Percentiles rank a stretch among this genome's conserved stretches.
Conservation (phyloP, 2,888 invertebrate species). For the Brachyptera putata region DNA sequence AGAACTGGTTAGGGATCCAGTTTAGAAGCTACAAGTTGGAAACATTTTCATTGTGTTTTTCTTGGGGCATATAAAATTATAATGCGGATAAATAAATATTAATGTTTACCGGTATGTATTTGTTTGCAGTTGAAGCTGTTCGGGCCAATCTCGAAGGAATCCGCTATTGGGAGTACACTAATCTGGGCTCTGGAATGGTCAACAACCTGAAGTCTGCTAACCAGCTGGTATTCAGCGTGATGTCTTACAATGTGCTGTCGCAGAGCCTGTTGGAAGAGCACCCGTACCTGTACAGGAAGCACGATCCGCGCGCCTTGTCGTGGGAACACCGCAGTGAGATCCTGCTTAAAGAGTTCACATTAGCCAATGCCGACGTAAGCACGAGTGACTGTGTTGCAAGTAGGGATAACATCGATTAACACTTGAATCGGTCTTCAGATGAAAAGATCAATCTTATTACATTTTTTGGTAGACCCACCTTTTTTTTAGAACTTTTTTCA, state of each 20-base stretch:
- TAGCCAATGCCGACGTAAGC: constrained; percentile 57
- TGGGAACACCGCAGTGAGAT: constrained; percentile 65
- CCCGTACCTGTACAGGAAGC: constrained; percentile 63
- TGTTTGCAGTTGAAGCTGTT: not conserved
- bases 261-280: constrained; percentile 75
- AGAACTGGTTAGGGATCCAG: no score
- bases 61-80: no score
- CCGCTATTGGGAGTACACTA: constrained; percentile 3
- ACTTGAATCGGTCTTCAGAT: no score
- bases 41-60: no score
- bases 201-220: not conserved
- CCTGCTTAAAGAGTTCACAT: constrained; percentile 55
- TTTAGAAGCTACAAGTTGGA: no score
- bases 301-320: constrained; percentile 53
- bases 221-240: constrained; percentile 53
- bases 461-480: no score
- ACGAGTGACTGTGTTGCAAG: no score
- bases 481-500: no score
- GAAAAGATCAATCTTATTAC: no score
- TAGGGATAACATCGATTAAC: not conserved
- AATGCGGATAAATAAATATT: not conserved
- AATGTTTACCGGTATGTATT: no score
- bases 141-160: not conserved
- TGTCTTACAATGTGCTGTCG: constrained; percentile 86
- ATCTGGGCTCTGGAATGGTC: not conserved